Base-by-base conservation (phyloP, 2,797 vertebrate genomes). In the Oceanodroma leucorhoa region DNA sequence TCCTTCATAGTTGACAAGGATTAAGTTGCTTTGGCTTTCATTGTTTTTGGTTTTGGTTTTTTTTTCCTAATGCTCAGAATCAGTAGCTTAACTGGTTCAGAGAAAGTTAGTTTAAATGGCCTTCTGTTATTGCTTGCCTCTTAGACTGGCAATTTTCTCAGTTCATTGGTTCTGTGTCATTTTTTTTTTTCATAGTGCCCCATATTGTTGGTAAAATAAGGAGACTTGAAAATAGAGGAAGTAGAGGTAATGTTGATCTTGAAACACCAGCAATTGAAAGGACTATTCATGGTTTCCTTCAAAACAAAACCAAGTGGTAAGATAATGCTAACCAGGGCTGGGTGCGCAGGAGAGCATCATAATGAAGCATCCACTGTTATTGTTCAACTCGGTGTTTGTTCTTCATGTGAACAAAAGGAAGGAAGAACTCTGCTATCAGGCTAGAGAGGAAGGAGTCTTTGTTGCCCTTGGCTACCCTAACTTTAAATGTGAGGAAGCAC, bases 401-500 rank as follows among this genome's bases (percentile, higher is more conserved):
- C 97, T 97, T 97, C 97, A 91, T 97, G 75, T 50, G 97, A 96
- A 95, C 96, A 95, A 97, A 97, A 97, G 97, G 98, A 98, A 98
- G 97, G 97, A 98, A 98, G 95, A 97, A 46, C 90, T 96, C 91
- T 88, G 96, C 95, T 98, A 97, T 98, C 97, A 97, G 97, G 67
- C 97, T 96, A 70, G 95, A 97, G 95, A 97, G 97, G 97, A 97
- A 98, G 96, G 97, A 97, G 96, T 96, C 96, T 96, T 97, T 97
- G 96, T 97, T 98, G 97, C 97, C 97, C 96, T 98, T 97, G 97
- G 97, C 98, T 97, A 95, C 96, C 87, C 92, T 97, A 84, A 11
- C 89, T 97, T 96, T 98, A 97, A 98, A 98, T 98, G 73, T 92
- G 96, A 98, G 97, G 98, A 98, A 98, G 83, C 58, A 2, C 87